phyloP scores from a whole-genome alignment of 2,888 invertebrate species.

The Cheilosia pagana region DNA sequence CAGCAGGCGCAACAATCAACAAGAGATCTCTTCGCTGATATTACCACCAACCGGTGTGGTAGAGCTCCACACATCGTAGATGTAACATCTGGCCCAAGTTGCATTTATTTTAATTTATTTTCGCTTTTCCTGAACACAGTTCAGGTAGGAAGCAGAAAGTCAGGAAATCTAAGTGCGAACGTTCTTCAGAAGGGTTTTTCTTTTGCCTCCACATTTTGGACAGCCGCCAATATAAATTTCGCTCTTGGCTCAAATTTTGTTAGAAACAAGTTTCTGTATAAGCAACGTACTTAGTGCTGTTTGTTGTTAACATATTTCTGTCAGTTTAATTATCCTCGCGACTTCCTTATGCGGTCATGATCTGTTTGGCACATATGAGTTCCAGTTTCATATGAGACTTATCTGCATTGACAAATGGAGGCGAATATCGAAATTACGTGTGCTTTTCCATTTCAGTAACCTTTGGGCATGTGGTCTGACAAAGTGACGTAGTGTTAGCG shows the following conservation, averaged over 20 bases:
- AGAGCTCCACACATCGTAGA: background rate
- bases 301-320: conserved; percentile 29
- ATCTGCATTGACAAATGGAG: background rate
- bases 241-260: conserved; percentile 22
- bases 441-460: conserved; percentile 42
- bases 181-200: conserved; percentile 8
- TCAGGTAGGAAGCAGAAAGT: conserved; percentile 29
- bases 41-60: conserved; percentile 9
- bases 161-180: conserved; percentile 17
- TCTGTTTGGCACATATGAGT: background rate
- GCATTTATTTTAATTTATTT: conserved; percentile 44
- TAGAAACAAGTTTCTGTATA: conserved; percentile 15
- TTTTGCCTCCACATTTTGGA: conserved; percentile 2
- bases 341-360: conserved; percentile 29
- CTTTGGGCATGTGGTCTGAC: conserved; percentile 15
- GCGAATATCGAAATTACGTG: conserved; percentile 22
- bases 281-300: background rate
- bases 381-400: conserved; percentile 16
- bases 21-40: conserved; percentile 49
- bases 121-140: conserved; percentile 26
- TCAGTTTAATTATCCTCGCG: conserved; percentile 32
- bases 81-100: conserved; percentile 49
- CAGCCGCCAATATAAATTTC: conserved; percentile 6
- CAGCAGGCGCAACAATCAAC: conserved; percentile 49
- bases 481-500: conserved; percentile 24